phyloP scores from a whole-genome alignment of 2,797 vertebrate species.

The Triplophysa yarkandensis region DNA sequence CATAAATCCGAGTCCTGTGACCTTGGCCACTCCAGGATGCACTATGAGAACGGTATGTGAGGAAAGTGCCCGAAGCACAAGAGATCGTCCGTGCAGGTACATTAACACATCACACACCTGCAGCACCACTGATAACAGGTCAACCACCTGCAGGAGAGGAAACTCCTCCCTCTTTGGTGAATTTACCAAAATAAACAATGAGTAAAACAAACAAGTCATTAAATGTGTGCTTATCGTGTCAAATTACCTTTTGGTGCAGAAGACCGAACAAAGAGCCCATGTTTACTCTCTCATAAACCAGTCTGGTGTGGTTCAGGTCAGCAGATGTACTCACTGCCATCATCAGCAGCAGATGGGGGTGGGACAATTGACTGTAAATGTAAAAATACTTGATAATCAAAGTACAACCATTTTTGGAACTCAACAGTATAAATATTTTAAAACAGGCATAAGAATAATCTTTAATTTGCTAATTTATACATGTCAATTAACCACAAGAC shows the following conservation, averaged over 20 bases:
- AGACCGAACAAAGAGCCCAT: constrained; percentile 71
- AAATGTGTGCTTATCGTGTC: neutral
- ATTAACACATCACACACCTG: constrained; percentile 74
- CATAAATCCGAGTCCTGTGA: constrained; percentile 72
- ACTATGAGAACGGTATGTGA: constrained; percentile 74
- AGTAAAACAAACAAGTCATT: constrained; percentile 14
- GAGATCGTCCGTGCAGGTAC: constrained; percentile 67
- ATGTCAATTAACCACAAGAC: too few relatives aligned
- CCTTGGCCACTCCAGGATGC: constrained; percentile 67
- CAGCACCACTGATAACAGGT: constrained; percentile 46
- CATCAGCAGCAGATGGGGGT: constrained; percentile 73
- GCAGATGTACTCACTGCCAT: constrained; percentile 69
- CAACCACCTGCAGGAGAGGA: constrained; percentile 40
- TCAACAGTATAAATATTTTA: too few relatives aligned
- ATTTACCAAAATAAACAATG: neutral
- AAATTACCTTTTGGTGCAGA: constrained; percentile 63
- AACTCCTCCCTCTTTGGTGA: constrained; percentile 37
- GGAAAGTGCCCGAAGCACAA: constrained; percentile 70
- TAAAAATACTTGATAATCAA: neutral
- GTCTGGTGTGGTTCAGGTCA: constrained; percentile 61
- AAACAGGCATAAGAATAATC: too few relatives aligned
- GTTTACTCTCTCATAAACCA: constrained; percentile 73
- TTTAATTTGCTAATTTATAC: too few relatives aligned
- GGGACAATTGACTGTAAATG: constrained; percentile 66
- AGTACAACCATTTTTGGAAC: neutral